Percentiles rank a stretch among this genome's conserved stretches.
Evolutionary conservation across 1,140 invertebrate species (phyloP).

Genomic region (Drosophila asahinai): DNA sequence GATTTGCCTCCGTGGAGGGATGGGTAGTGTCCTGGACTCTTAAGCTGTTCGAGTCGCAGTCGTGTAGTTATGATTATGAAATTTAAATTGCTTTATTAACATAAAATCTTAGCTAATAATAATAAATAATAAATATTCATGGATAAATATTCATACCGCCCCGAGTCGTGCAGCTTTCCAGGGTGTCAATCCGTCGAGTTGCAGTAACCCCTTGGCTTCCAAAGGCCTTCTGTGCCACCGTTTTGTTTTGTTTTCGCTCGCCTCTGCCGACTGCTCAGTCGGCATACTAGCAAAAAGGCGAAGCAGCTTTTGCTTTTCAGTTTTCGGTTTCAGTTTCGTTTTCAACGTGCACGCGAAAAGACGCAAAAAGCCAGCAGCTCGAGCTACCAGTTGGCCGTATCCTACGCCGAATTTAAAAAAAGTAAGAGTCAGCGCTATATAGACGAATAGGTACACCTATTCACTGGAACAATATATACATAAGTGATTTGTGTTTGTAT

Average conservation of each 20-base stretch:
- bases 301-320: constrained; percentile 63
- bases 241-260: constrained; percentile 37
- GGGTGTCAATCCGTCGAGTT: neutral
- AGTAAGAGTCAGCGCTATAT: constrained; percentile 28
- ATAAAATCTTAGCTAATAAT: too few species aligned
- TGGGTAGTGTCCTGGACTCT: too few species aligned
- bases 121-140: too few species aligned
- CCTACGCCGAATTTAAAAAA: constrained; percentile 34
- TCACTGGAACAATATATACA: neutral
- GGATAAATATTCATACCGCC: too few species aligned
- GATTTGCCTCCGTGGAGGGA: too few species aligned
- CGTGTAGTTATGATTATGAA: too few species aligned
- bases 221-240: constrained; percentile 5
- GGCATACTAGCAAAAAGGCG: constrained; percentile 42
- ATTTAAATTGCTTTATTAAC: too few species aligned
- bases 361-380: constrained; percentile 45
- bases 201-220: constrained; percentile 7
- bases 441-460: constrained; percentile 10
- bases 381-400: constrained; percentile 21
- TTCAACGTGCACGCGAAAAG: constrained; percentile 76
- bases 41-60: too few species aligned
- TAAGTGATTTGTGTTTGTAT: neutral
- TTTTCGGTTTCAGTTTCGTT: constrained; percentile 70
- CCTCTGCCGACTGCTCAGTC: constrained; percentile 6
- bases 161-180: neutral